Base-by-base conservation (phyloP, 1,140 invertebrate species). In the Vanessa atalanta region DNA sequence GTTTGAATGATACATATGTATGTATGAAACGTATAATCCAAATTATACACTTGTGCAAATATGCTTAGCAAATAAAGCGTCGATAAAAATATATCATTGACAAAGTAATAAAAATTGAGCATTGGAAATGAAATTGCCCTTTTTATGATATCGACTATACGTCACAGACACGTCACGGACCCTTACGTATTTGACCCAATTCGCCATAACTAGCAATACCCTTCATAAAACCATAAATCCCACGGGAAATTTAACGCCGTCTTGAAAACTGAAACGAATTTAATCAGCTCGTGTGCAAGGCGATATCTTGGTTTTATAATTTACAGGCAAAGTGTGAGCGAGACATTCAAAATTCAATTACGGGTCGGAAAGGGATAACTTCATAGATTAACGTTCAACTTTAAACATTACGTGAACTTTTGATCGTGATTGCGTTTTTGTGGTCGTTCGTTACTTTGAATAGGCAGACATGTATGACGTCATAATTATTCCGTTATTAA, bases 251-350 rank as follows among this genome's bases (percentile, higher is more conserved):
- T 61, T 65, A 75, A 75, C 70, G 63, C 73, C 43, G 73, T 75
- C 73, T 65, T 75, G 73, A 75, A 70, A 70, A 75, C 73, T 69
- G 68, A 70, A 75, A 61, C 51, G 43, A 75, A 75, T 75, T 75
- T 70, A 75, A 75, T 75, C 65, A 75, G 31, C 57, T 61, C 67
- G 61, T 51, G 61, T 66, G 68, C 69, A 63, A 75, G 23, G 51
- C 63, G 63, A 65, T 65, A 65, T 65, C 50, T 63, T 48, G 57
- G 47, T 47, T 50, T 47, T 57, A 47, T 69, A 69, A 60, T 60
- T 43, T 69, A 60, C 50, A 37, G 47, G 16, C 4, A 60, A 60
- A 15, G 43, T 69, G 37, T 60, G 53, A 68, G 43, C 37, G 55
- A 43, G 53, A 51, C 37, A 69, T 57, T 69, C 57, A 5, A 16